Percentiles rank a stretch among this genome's conserved stretches.
These are phyloP conservation scores for Patella vulgata DNA, from an alignment of 1,140 invertebrate genomes.

Conservation along the genomic window DNA sequence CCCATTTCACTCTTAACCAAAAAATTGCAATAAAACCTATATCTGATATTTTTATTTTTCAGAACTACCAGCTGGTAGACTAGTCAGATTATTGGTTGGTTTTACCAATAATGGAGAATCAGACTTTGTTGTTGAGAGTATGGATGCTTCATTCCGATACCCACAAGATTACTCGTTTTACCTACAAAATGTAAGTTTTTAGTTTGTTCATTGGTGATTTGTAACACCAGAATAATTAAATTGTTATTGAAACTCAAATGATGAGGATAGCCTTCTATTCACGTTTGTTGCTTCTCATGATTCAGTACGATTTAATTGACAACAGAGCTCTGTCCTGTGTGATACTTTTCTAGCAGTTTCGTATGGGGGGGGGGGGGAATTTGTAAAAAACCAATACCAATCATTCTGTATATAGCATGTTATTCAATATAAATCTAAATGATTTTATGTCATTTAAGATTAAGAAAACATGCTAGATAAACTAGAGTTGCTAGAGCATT, in stretches of 20 bases:
- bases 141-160: constrained; percentile 98
- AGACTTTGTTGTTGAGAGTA: constrained; percentile 90
- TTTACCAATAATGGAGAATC: constrained; percentile 92
- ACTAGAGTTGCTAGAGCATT: neutral
- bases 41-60: constrained; percentile 49
- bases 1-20: too few relatives aligned
- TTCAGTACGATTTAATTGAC: too few relatives aligned
- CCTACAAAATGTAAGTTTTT: constrained; percentile 85
- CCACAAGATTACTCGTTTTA: constrained; percentile 98
- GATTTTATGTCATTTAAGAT: neutral
- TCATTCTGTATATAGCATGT: too few relatives aligned
- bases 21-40: neutral
- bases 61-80: constrained; percentile 91
- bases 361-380: too few relatives aligned
- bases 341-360: too few relatives aligned
- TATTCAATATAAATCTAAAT: neutral
- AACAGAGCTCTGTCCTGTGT: too few relatives aligned
- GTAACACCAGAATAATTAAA: neutral
- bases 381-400: too few relatives aligned
- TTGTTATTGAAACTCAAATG: too few relatives aligned
- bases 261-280: too few relatives aligned
- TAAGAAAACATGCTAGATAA: neutral
- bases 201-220: neutral
- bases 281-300: too few relatives aligned
- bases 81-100: constrained; percentile 95